A percentile compares a stretch with the other conserved stretches of the same genome.
Conservation (phyloP, 1,140 invertebrate species). For the Panonychus citri region DNA sequence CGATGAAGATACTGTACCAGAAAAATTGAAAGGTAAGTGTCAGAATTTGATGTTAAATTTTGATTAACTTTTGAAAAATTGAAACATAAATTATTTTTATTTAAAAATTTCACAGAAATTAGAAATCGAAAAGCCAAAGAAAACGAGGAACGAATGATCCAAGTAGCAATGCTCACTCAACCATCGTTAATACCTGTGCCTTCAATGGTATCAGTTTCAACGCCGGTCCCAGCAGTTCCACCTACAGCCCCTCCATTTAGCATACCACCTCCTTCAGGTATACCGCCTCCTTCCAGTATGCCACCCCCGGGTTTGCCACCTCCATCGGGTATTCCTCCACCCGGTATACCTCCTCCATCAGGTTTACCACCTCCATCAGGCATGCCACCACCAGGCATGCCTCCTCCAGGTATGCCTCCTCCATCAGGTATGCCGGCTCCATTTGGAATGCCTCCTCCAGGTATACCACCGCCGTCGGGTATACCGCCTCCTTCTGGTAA, state of each 20-base stretch:
- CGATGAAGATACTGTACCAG: slow-evolving; percentile 75
- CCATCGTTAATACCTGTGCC: not conserved
- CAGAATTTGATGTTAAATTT: not conserved
- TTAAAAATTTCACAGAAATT: not conserved
- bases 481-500: too few species aligned
- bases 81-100: not conserved
- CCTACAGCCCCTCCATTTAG: not conserved
- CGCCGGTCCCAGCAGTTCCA: not conserved
- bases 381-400: too few species aligned
- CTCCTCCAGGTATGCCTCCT: too few species aligned
- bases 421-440: too few species aligned
- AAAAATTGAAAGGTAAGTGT: slow-evolving; percentile 47
- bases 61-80: too few species aligned
- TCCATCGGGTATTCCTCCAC: too few species aligned
- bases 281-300: too few species aligned
- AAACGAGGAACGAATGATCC: not conserved
- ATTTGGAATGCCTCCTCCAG: too few species aligned
- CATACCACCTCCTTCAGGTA: not conserved
- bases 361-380: too few species aligned
- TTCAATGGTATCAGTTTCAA: not conserved
- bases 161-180: not conserved
- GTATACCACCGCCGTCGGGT: too few species aligned
- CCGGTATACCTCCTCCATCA: not conserved
- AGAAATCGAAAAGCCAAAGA: not conserved
- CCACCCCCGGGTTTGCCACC: too few species aligned